Percentiles rank a stretch among this genome's conserved stretches.
Conservation (phyloP, 2,113 vertebrate genomes). For the Tachuris rubrigastra region DNA sequence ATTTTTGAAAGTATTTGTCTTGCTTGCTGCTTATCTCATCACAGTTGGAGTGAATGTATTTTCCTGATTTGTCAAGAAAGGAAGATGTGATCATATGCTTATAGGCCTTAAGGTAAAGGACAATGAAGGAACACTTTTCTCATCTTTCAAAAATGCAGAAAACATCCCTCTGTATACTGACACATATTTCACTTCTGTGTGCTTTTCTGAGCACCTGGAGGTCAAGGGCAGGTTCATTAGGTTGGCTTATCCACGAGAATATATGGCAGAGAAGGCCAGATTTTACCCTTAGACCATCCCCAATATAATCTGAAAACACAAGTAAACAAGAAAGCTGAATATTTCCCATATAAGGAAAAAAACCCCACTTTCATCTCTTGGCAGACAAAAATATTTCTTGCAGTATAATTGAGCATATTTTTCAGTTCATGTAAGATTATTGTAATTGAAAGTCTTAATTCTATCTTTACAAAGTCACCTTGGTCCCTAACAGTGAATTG, state of each 20-base stretch:
- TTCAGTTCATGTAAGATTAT: neutral
- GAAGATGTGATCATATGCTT: neutral
- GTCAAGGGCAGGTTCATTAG: neutral
- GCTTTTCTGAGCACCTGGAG: neutral
- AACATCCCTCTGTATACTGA: neutral
- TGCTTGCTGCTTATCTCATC: neutral
- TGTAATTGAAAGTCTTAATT: slow-evolving; percentile 41
- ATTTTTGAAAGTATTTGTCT: neutral
- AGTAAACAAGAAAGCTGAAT: neutral
- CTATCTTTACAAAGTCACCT: slow-evolving; percentile 24
- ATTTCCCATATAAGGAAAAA: neutral
- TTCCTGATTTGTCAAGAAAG: neutral
- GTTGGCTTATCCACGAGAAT: neutral
- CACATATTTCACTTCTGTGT: neutral
- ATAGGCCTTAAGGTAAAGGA: neutral
- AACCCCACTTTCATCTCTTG: neutral
- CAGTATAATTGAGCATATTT: neutral
- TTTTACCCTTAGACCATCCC: neutral
- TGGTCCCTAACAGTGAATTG: neutral
- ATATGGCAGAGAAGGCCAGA: neutral
- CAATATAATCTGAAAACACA: neutral
- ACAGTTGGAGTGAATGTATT: neutral
- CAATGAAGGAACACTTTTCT: neutral
- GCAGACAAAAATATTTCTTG: neutral
- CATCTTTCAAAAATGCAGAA: neutral